Conservation (phyloP, 2,797 vertebrate genomes). For the Micromesistius poutassou region DNA sequence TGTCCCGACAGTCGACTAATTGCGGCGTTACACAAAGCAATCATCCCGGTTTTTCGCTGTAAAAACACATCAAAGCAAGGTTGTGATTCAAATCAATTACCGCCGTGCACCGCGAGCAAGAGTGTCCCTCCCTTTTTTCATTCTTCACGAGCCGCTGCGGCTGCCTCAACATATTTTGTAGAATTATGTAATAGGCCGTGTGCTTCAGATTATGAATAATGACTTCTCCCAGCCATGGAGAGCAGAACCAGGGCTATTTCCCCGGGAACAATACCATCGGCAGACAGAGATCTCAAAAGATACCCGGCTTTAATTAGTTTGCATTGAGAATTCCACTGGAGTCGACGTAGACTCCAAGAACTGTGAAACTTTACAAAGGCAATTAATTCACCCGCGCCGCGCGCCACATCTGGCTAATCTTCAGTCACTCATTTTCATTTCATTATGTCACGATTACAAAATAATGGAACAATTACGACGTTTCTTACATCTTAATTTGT, state of each 20-base stretch:
- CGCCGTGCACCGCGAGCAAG: slow-evolving; percentile 28
- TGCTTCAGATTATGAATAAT: slow-evolving; percentile 56
- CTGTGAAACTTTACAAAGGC: slow-evolving; percentile 25
- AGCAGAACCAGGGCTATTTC: slow-evolving; percentile 21
- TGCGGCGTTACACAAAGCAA: slow-evolving; percentile 59
- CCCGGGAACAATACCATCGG: slow-evolving; percentile 29
- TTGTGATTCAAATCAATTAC: slow-evolving; percentile 53
- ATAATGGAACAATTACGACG: slow-evolving; percentile 13
- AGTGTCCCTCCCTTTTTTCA: slow-evolving; percentile 19
- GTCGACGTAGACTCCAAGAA: slow-evolving; percentile 20
- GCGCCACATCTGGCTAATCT: slow-evolving; percentile 11
- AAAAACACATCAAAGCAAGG: slow-evolving; percentile 65
- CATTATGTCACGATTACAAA: slow-evolving; percentile 43
- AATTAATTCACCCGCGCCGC: slow-evolving; percentile 42
- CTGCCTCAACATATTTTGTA: slow-evolving; percentile 47
- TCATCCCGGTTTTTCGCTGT: slow-evolving; percentile 59
- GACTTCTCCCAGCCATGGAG: slow-evolving; percentile 44
- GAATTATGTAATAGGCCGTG: slow-evolving; percentile 55
- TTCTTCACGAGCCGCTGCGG: slow-evolving; percentile 33
- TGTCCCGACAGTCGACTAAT: slow-evolving; percentile 59
- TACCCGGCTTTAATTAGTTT: slow-evolving; percentile 19
- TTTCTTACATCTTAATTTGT: slow-evolving; percentile 97
- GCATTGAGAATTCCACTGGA: slow-evolving; percentile 16
- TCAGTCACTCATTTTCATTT: slow-evolving; percentile 8
- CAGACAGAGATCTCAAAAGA: slow-evolving; percentile 25